These are phyloP conservation scores for Callinectes sapidus DNA, from an alignment of 2,888 invertebrate species.

Conservation along the genomic window DNA sequence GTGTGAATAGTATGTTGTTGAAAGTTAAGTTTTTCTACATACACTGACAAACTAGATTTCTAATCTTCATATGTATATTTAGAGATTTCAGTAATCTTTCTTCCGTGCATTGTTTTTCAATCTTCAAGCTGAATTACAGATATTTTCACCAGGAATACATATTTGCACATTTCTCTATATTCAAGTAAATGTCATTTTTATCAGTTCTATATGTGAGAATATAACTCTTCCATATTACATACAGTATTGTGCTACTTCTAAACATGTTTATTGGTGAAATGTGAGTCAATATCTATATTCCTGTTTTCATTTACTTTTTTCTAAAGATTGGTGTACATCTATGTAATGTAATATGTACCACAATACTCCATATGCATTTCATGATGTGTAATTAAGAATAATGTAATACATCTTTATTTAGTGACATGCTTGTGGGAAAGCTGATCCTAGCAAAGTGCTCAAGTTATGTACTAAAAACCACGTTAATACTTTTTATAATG, in stretches of 20 bases:
- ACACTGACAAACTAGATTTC: not conserved
- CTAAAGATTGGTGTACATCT: not conserved
- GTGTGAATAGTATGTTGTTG: no score
- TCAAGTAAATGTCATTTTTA: not conserved
- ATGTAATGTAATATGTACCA: not conserved
- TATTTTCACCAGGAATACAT: not conserved
- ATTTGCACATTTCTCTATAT: not conserved
- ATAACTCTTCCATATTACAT: not conserved
- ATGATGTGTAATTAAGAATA: not conserved
- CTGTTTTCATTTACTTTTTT: not conserved
- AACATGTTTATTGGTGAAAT: not conserved
- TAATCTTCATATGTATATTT: not conserved
- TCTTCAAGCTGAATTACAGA: not conserved
- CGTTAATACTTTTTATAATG: not conserved
- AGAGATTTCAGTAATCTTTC: not conserved
- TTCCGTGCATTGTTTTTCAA: not conserved
- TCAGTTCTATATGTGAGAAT: not conserved
- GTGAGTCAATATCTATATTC: not conserved
- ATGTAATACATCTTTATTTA: not conserved
- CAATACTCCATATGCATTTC: not conserved
- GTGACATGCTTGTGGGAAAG: conserved; percentile 8
- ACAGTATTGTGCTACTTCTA: not conserved
- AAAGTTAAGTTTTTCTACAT: not conserved
- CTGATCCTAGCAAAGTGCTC: not conserved
- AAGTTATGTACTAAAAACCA: not conserved